A percentile compares a stretch with the other conserved stretches of the same genome.
phyloP scores from a whole-genome alignment of 2,113 vertebrate species.

The Cichladusa arquata region DNA sequence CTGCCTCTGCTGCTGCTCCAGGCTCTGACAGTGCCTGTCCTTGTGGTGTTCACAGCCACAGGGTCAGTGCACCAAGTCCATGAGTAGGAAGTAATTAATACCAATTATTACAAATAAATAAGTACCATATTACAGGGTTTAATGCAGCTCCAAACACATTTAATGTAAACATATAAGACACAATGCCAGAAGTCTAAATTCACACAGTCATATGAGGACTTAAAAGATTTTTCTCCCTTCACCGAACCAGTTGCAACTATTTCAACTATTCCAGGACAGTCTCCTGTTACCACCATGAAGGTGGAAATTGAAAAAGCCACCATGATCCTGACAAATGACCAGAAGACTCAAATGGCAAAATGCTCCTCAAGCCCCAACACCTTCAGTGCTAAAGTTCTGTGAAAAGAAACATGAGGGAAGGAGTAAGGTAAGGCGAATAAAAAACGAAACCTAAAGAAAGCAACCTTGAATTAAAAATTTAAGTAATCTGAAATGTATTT shows the following conservation, averaged over 20 bases:
- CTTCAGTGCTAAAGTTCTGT: neutral
- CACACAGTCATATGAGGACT: neutral
- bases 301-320: neutral
- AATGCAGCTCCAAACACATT: neutral
- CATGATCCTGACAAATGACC: neutral
- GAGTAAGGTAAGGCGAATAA: neutral
- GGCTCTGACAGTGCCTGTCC: neutral
- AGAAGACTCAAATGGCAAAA: neutral
- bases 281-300: fast-evolving
- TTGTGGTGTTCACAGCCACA: neutral
- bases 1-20: neutral
- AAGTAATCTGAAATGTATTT: neutral
- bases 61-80: fast-evolving
- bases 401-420: neutral
- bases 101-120: neutral
- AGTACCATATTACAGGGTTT: neutral
- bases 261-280: neutral
- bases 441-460: neutral
- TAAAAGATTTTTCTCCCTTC: neutral
- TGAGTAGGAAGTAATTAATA: neutral
- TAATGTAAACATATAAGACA: neutral
- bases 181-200: neutral
- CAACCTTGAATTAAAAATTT: neutral
- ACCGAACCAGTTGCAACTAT: neutral
- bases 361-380: neutral